Percentiles rank a stretch among this genome's conserved stretches.
Evolutionary conservation across 1,140 invertebrate species (phyloP).

Genomic region (Luehdorfia chinensis): DNA sequence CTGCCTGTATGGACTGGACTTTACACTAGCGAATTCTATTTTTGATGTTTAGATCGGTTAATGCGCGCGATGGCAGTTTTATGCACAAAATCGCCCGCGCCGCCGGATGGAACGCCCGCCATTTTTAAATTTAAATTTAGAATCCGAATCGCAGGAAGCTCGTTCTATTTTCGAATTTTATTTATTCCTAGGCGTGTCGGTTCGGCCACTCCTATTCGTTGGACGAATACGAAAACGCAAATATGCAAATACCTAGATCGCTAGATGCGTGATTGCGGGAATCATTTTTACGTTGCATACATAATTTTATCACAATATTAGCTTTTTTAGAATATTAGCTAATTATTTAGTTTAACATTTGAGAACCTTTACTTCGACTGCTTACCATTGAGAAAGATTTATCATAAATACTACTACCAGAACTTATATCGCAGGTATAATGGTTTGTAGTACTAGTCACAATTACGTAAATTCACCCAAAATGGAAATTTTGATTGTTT

Average conservation of each 20-base stretch:
- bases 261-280: conserved; percentile 10
- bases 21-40: conserved; percentile 61
- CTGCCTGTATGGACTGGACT: conserved; percentile 26
- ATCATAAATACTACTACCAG: too few relatives aligned
- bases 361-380: too few relatives aligned
- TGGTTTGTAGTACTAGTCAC: too few relatives aligned
- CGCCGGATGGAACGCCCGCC: conserved; percentile 63
- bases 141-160: conserved; percentile 64
- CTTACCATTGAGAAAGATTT: too few relatives aligned
- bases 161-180: conserved; percentile 63
- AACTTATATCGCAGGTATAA: too few relatives aligned
- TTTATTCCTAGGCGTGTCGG: conserved; percentile 63
- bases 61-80: conserved; percentile 68
- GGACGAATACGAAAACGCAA: conserved; percentile 14
- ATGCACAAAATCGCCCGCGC: conserved; percentile 58
- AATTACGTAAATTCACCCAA: too few relatives aligned
- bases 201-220: conserved; percentile 33
- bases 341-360: too few relatives aligned
- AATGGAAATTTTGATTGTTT: too few relatives aligned
- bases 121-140: conserved; percentile 72
- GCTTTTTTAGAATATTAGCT: too few relatives aligned
- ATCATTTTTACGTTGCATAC: conserved; percentile 9
- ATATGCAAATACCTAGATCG: conserved; percentile 17
- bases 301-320: conserved; percentile 7
- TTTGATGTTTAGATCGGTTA: conserved; percentile 71